Conservation (phyloP, 2,113 vertebrate genomes). For the Acrocephalus kingi region DNA sequence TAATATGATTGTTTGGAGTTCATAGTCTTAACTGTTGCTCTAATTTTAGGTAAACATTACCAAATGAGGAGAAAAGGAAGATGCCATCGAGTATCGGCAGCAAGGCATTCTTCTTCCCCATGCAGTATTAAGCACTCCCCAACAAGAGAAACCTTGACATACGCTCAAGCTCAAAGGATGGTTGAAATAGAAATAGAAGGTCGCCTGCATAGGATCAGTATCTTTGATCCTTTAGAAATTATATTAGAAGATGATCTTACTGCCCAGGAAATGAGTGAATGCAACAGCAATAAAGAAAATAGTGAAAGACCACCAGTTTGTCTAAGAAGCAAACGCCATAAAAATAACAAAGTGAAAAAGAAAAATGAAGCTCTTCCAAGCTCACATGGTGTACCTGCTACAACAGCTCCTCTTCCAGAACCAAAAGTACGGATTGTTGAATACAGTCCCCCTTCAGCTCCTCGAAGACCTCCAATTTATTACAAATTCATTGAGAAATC, state of each 20-base stretch:
- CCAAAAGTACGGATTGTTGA: constrained; percentile 92
- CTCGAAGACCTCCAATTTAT: constrained; percentile 82
- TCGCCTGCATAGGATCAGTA: constrained; percentile 90
- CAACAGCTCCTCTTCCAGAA: constrained; percentile 78
- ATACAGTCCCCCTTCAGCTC: constrained; percentile 91
- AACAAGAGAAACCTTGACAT: constrained; percentile 91
- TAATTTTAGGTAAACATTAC: constrained; percentile 75
- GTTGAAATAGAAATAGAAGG: constrained; percentile 96
- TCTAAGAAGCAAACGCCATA: constrained; percentile 84
- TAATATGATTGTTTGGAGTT: not conserved
- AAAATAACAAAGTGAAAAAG: constrained; percentile 87
- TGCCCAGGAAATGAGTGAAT: constrained; percentile 94
- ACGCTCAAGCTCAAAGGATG: constrained; percentile 96
- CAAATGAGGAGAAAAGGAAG: constrained; percentile 97
- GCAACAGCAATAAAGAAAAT: constrained; percentile 97
- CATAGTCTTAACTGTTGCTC: not conserved
- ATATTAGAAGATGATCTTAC: constrained; percentile 91
- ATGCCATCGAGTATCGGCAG: constrained; percentile 85
- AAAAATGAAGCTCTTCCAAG: constrained; percentile 82
- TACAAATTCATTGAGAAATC: constrained; percentile 92
- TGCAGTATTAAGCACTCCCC: constrained; percentile 90
- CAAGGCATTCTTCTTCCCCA: constrained; percentile 88
- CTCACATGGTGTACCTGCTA: constrained; percentile 70
- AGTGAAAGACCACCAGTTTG: constrained; percentile 86
- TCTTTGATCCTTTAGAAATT: constrained; percentile 91